These are phyloP conservation scores for Pyrrhia umbra DNA, from an alignment of 2,888 invertebrate species.

Conservation along the genomic window DNA sequence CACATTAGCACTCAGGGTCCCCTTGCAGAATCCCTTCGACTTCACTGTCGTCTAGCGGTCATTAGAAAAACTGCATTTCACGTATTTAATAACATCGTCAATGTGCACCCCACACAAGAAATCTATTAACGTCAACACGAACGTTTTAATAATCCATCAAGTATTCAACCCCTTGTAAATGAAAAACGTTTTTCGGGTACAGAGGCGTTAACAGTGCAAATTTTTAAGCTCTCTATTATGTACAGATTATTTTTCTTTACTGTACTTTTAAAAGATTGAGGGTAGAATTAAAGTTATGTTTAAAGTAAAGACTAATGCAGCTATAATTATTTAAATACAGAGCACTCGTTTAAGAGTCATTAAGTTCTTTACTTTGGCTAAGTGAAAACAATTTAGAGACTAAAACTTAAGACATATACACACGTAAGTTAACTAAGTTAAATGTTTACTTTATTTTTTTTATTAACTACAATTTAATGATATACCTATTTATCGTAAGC, in stretches of 20 bases:
- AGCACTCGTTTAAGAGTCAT: slow-evolving; percentile 20
- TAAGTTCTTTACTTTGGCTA: slow-evolving; percentile 9
- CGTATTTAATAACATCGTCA: slow-evolving; percentile 87
- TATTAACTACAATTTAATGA: background rate
- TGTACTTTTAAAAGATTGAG: background rate
- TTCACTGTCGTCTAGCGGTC: slow-evolving; percentile 68
- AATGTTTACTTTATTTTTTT: background rate
- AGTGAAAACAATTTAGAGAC: slow-evolving; percentile 24
- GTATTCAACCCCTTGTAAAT: slow-evolving; percentile 70
- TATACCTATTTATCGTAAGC: background rate
- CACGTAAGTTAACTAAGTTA: background rate
- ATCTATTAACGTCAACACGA: slow-evolving; percentile 87
- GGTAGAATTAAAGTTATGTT: background rate
- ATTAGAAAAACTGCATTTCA: slow-evolving; percentile 89
- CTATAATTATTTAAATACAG: slow-evolving; percentile 18
- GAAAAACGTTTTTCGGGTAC: slow-evolving; percentile 54
- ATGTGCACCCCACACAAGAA: slow-evolving; percentile 80
- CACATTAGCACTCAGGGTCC: slow-evolving; percentile 73
- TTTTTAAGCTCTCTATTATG: slow-evolving; percentile 41
- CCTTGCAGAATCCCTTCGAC: slow-evolving; percentile 59
- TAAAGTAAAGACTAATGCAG: slow-evolving; percentile 12
- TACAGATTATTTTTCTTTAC: slow-evolving; percentile 17
- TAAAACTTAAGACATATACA: slow-evolving; percentile 24
- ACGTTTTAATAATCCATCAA: slow-evolving; percentile 83
- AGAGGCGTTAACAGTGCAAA: slow-evolving; percentile 32